Evolutionary conservation across 1,140 invertebrate genomes (phyloP), one percentile per base, ranked within the genome.

Genomic region (Druon quercuslanigerum): DNA sequence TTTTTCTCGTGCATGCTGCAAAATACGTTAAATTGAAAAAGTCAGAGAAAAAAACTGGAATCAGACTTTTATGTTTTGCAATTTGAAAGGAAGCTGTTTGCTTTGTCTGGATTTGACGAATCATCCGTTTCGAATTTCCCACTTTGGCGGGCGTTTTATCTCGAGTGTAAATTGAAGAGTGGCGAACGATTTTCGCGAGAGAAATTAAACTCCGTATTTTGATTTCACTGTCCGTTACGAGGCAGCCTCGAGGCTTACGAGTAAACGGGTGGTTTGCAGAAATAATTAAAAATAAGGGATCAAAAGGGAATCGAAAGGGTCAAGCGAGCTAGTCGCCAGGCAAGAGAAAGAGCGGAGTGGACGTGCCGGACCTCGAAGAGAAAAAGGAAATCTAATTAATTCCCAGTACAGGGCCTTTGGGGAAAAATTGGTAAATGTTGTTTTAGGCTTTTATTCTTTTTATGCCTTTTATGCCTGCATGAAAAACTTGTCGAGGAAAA

Each of bases 281-380:
- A 84, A 85, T 85, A 83, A 85, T 85, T 84, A 84, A 82, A 85
- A 85, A 81, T 79, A 80, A 79, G 73, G 78, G 80, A 81, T 82
- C 79, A 84, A 85, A 83, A 73, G 77, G 54, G 82, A 83, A 84
- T 83, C 79, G 73, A 74, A 73, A 79, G 77, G 79, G 72, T 77
- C 78, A 79, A 84, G 76, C 54, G 71, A 66, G 60, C 56, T 66
- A 74, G 20, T 25, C 72, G 74, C 54, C 56, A 14, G 46, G 40
- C 56, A 57, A 70, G 51, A 71, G 77, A 76, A 76, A 79, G 75
- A 78, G 71, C 19, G 74, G 72, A 51, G 52, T 72, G 75, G 17
- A 75, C 73, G 72, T 52, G 66, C 17, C 56, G 52, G 51, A 72
- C 9, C 77, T 51, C 73, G 56, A 56, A 60, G 75, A 79, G 81